Evolutionary conservation across 2,888 invertebrate species (phyloP), one percentile per base, ranked within the genome.

Genomic region (Lamproptera curius): DNA sequence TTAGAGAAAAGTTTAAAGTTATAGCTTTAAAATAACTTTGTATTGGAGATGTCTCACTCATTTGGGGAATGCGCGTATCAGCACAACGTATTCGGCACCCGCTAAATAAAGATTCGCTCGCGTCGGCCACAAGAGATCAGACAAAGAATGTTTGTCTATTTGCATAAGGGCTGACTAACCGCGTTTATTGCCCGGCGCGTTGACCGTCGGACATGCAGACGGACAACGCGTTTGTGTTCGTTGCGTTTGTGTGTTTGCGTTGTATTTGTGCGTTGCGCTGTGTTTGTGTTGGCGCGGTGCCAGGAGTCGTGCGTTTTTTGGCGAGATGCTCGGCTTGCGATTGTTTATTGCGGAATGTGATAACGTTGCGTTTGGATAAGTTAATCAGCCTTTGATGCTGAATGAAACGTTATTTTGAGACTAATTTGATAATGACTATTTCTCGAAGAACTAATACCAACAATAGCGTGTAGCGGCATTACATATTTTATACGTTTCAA

Each of bases 191-290:
- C 54, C 61, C 57, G 54, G 55, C 57, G 50, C 60, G 61, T 45
- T 62, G 63, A 61, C 63, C 61, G 62, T 40, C 49, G 60, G 54
- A 55, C 55, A 52, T 47, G 57, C 58, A 50, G 50, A 50, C 51
- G 44, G 52, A 46, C 50, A 46, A 36, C 23, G 39, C 17, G 33
- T 50, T 52, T 56, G 56, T 56, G 54, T 55, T 52, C 52, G 53
- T 51, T 58, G 58, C n/a, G 28, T 28, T 40, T 36, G 43, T 28
- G 38, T 56, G 56, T 56, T 54, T 53, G 52, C 52, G 53, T 52
- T 58, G 59, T 28, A 10, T 6, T 28, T 28, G 43, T 35, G 42
- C 16, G 37, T 51, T n/a, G n/a, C n/a, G n/a, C n/a, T n/a, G 53
- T 56, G 56, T 56, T 55, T 55, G 52, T 51, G 53, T 51, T 58